Base-by-base conservation (phyloP, 2,113 vertebrate genomes). In the Laterallus jamaicensis region DNA sequence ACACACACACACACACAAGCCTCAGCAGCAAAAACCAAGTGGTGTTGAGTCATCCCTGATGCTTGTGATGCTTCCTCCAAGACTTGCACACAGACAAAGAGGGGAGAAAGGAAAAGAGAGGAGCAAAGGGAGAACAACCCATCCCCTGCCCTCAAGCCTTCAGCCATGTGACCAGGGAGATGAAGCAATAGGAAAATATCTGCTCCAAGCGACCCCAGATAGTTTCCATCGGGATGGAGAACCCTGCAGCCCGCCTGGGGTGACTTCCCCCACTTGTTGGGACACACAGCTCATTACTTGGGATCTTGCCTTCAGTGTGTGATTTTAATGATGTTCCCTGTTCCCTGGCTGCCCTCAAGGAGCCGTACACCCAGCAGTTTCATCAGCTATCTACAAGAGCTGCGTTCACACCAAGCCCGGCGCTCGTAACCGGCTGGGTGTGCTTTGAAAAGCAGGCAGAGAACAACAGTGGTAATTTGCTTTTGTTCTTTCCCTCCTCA, bases 51-150 rank as follows among this genome's bases (percentile, higher is more conserved):
- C 39, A 31, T 55, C 50, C 63, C 35, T 6, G 29, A 28, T 7
- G 44, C 39, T 28, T 28, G n/a, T 7, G 50, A 18, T 6, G 55
- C 50, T 20, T 42, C 67, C 29, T 44, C n/a, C 0, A 2, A 47
- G 56, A 55, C 26, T 0, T 0, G 20, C 31, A 22, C n/a, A 11
- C 1, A 21, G 21, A 5, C 28, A 3, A 12, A 18, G 60, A 7
- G 3, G 22, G 55, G 42, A 50, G 62, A 44, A 44, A 44, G 44
- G 44, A 44, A 47, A 47, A 47, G 44, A 47, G 17, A 15, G 44
- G 8, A 47, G 44, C 62, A 31, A 44, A 60, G 44, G n/a, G 35
- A 32, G 6, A 6, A 1, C 0, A 25, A 21, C n/a, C 21, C 32
- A 2, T 49, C 11, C 37, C 35, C 22, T 2, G 6, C 12, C 35